Evolutionary conservation across 2,113 vertebrate genomes (phyloP).

Genomic region (Tyto alba): DNA sequence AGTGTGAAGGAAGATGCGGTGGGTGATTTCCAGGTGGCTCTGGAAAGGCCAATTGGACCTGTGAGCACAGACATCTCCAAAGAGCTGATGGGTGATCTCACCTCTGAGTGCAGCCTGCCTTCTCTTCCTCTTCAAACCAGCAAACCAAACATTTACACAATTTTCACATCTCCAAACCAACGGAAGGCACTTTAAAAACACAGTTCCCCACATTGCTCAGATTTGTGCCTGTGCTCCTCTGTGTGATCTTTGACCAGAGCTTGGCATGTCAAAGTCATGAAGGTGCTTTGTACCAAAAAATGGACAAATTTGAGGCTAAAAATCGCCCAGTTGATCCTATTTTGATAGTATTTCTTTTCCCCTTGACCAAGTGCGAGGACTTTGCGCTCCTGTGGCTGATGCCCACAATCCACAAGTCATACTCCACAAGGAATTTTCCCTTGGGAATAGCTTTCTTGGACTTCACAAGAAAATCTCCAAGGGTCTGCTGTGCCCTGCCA

Average conservation of each 20-base stretch:
- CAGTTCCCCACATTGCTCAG: neutral
- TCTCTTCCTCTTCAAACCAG: neutral
- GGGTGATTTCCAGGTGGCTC: no score
- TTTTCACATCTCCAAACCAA: neutral
- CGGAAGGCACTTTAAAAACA: neutral
- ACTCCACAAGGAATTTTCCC: neutral
- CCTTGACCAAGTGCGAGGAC: neutral
- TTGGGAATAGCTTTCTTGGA: neutral
- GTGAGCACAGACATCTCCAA: neutral
- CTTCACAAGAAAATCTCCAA: no score
- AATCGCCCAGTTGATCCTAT: neutral
- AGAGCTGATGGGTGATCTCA: neutral
- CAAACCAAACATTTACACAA: neutral
- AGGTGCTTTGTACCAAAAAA: neutral
- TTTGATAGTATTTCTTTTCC: neutral
- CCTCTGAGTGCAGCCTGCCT: no score
- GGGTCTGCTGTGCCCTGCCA: no score
- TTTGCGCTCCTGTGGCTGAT: neutral
- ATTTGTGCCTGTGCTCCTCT: neutral
- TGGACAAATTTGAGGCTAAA: neutral
- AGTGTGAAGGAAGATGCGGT: no score
- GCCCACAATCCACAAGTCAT: neutral
- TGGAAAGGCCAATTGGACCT: no score
- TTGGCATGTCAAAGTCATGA: neutral
- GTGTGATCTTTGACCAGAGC: neutral